Percentiles rank a stretch among this genome's conserved stretches.
Conservation (phyloP, 2,113 vertebrate genomes). For the Trinectes maculatus region DNA sequence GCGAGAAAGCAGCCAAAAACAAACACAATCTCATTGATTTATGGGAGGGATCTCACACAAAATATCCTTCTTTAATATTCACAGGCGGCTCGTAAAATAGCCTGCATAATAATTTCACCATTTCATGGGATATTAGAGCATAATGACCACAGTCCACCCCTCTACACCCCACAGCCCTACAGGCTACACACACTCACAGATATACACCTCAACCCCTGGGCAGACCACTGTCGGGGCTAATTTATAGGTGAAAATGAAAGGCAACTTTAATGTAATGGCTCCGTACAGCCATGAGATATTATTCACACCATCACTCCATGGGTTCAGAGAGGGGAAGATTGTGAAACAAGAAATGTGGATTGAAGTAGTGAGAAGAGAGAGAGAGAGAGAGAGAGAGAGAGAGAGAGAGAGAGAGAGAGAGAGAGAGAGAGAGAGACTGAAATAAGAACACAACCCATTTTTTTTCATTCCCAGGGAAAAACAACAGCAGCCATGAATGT, state of each 20-base stretch:
- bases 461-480: slow-evolving; percentile 79
- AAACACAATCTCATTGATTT: slow-evolving; percentile 72
- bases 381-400: slow-evolving; percentile 17
- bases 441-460: slow-evolving; percentile 55
- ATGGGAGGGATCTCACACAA: slow-evolving; percentile 62
- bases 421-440: slow-evolving; percentile 37
- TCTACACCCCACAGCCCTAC: slow-evolving; percentile 69
- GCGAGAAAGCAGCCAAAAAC: slow-evolving; percentile 54
- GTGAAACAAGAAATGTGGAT: slow-evolving; percentile 36
- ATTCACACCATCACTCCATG: slow-evolving; percentile 76
- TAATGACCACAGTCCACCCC: slow-evolving; percentile 95
- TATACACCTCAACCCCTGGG: slow-evolving; percentile 67
- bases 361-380: slow-evolving; percentile 37
- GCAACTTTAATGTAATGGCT: slow-evolving; percentile 91
- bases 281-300: slow-evolving; percentile 88
- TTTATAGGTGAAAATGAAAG: slow-evolving; percentile 94
- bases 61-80: slow-evolving; percentile 87
- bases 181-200: slow-evolving; percentile 67
- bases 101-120: slow-evolving; percentile 94
- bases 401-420: slow-evolving; percentile 11
- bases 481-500: slow-evolving; percentile 85
- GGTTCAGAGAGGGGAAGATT: slow-evolving; percentile 59
- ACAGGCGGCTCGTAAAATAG: slow-evolving; percentile 88
- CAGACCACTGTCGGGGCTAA: slow-evolving; percentile 78
- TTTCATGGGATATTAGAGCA: slow-evolving; percentile 99